Evolutionary conservation across 2,113 vertebrate species (phyloP).

Genomic region (Peucedramus taeniatus): DNA sequence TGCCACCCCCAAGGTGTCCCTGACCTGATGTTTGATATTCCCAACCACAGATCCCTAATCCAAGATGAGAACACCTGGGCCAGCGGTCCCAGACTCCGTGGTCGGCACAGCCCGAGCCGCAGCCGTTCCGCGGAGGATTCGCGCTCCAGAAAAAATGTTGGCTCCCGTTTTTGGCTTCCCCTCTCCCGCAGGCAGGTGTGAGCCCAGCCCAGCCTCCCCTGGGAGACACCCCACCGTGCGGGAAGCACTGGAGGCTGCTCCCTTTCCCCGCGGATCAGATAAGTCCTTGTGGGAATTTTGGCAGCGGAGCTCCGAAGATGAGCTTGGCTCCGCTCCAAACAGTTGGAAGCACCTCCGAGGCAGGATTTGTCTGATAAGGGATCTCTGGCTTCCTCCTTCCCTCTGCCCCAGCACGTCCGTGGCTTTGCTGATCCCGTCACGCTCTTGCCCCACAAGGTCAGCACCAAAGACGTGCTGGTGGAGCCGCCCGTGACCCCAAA

Average conservation of each 20-base stretch:
- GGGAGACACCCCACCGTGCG: background rate
- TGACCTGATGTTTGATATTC: background rate
- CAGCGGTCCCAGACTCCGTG: rapidly evolving
- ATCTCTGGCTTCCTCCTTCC: conserved; percentile 13
- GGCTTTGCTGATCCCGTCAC: background rate
- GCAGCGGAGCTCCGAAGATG: background rate
- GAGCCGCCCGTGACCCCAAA: background rate
- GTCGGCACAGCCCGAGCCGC: background rate
- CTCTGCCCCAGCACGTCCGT: background rate
- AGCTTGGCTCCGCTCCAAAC: background rate
- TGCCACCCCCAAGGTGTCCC: background rate
- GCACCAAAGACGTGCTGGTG: rapidly evolving
- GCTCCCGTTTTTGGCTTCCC: background rate
- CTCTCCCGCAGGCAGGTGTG: background rate
- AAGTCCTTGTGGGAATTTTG: background rate
- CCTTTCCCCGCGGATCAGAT: background rate
- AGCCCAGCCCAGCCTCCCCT: background rate
- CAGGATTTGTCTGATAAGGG: background rate
- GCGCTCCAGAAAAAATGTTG: background rate
- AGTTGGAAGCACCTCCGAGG: background rate
- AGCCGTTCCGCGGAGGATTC: background rate
- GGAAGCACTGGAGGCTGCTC: background rate
- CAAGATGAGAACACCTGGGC: background rate
- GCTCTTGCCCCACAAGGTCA: background rate
- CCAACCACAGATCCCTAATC: background rate